phyloP scores from a whole-genome alignment of 2,888 invertebrate genomes.

The Limnephilus marmoratus region DNA sequence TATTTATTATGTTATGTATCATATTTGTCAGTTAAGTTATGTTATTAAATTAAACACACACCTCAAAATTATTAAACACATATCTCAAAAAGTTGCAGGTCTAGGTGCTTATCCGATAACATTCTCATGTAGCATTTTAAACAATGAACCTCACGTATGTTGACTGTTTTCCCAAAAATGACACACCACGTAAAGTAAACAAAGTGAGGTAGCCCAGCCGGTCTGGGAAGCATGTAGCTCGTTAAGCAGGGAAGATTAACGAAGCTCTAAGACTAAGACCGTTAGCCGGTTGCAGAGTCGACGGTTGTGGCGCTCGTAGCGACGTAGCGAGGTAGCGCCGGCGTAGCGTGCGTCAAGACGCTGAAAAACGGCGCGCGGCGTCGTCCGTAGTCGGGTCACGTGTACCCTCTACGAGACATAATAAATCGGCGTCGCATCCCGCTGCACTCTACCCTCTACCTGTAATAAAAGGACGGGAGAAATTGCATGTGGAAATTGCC shows the following conservation, averaged over 20 bases:
- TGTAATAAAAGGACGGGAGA: constrained; percentile 53
- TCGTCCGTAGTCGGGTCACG: constrained; percentile 44
- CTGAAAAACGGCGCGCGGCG: constrained; percentile 38
- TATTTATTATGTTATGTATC: no score
- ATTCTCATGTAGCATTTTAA: neutral
- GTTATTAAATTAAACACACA: no score
- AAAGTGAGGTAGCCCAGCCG: neutral
- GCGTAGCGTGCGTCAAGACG: constrained; percentile 19
- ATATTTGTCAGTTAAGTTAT: no score
- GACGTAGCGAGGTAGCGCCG: neutral
- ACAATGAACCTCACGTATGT: neutral
- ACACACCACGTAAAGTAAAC: neutral
- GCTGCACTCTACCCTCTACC: constrained; percentile 46
- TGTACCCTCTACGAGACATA: constrained; percentile 42
- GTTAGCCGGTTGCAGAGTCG: neutral
- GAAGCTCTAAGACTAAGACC: neutral
- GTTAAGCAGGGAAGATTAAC: constrained; percentile 21
- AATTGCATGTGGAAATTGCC: constrained; percentile 61
- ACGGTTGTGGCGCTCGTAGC: neutral
- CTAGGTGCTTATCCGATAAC: neutral
- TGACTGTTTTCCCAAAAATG: neutral
- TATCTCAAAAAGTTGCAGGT: neutral
- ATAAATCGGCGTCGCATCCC: constrained; percentile 47
- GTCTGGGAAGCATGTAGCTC: neutral
- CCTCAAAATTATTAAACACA: neutral